Conservation (phyloP, 2,888 invertebrate genomes). For the Leptinotarsa tumamoca region DNA sequence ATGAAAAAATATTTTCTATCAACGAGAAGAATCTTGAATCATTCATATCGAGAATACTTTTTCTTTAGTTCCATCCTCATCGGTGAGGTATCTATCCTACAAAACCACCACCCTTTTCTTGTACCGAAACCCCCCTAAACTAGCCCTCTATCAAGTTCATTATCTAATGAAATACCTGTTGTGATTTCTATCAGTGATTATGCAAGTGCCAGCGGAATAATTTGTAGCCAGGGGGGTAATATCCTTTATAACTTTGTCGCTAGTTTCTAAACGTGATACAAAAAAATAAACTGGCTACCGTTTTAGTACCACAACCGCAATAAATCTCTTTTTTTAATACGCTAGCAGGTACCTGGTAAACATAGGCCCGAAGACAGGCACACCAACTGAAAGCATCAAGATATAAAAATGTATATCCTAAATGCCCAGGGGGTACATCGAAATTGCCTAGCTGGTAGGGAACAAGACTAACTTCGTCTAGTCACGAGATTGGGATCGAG, state of each 20-base stretch:
- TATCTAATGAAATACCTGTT: not conserved
- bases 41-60: too few species aligned
- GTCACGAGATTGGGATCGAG: constrained; percentile 5
- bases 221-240: not conserved
- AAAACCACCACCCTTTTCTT: too few species aligned
- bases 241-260: not conserved
- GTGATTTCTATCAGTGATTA: not conserved
- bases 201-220: not conserved
- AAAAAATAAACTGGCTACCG: constrained; percentile 18
- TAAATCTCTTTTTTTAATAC: constrained; percentile 4
- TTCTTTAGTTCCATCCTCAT: too few species aligned
- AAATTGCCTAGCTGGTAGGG: constrained; percentile 9
- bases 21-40: too few species aligned
- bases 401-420: constrained; percentile 15
- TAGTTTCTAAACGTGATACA: not conserved
- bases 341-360: constrained; percentile 14
- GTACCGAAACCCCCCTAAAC: too few species aligned
- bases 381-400: constrained; percentile 13
- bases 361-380: not conserved
- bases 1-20: too few species aligned
- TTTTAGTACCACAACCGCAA: constrained; percentile 10
- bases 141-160: not conserved
- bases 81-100: too few species aligned
- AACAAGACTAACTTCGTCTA: constrained; percentile 18
- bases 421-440: constrained; percentile 3